Evolutionary conservation across 2,888 invertebrate genomes (phyloP), one percentile per base, ranked within the genome.

Genomic region (Kuschelorhynchus macadamiae): DNA sequence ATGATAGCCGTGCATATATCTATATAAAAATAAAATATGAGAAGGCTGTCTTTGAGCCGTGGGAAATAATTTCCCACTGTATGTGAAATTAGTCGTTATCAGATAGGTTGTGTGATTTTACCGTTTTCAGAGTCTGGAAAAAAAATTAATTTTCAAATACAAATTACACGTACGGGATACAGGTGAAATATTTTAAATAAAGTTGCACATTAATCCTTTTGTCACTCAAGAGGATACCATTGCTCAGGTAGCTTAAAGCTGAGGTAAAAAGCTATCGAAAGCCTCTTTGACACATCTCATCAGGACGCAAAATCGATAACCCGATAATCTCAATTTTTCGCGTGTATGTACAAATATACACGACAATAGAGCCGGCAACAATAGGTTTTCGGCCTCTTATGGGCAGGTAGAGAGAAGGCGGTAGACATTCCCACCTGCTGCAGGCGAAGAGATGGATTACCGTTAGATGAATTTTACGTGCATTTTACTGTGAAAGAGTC

Each of bases 341-440:
- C 52, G 53, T 53, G 50, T 62, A 50, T 44, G 44, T 53, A 62
- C 53, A 62, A 53, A 62, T 53, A 52, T 57, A 36, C 53, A 62
- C 36, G 41, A 62, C 62, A 62, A 62, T 62, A 62, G 52, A 32
- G 4, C 32, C 62, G 52, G 44, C 50, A 62, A 62, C 62, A 62
- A 62, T 44, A 30, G 14, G 14, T 32, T 46, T 12, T 44, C 42
- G 18, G 21, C 39, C 39, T 30, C 36, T 47, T 12, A 2, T 49
- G 17, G 52, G 52, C 62, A 53, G 52, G 62, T 53, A 62, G 62
- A 42, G 4, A 36, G 36, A 49, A 50, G n/a, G 30, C 17, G 50
- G 65, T 44, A 59, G 42, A 53, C 25, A 46, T 44, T 42, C 46
- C 62, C 62, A 62, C 62, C 62, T 62, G 62, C 62, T 62, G 36